Evolutionary conservation across 2,113 vertebrate genomes (phyloP).

Genomic region (Silurus glanis): DNA sequence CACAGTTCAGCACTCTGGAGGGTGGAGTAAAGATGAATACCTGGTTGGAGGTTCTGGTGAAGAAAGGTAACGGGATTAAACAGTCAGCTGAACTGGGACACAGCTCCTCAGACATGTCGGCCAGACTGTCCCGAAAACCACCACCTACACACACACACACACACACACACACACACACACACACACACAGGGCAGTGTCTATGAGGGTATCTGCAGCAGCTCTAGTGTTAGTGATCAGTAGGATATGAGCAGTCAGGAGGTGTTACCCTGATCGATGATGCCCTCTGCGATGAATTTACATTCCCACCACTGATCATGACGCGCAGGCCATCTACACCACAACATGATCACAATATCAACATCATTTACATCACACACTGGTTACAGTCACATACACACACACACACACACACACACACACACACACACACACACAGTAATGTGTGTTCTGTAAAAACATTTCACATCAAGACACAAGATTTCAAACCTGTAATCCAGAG

Average conservation of each 20-base stretch:
- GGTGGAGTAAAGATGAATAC: slow-evolving; percentile 58
- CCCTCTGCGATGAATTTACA: slow-evolving; percentile 98
- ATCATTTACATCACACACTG: neutral
- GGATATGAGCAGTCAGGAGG: neutral
- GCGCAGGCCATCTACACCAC: slow-evolving; percentile 86
- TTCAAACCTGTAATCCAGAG: slow-evolving; percentile 88
- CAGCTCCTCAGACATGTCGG: slow-evolving; percentile 97
- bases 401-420: neutral
- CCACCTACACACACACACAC: slow-evolving; percentile 73
- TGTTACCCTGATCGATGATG: slow-evolving; percentile 93
- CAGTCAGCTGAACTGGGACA: slow-evolving; percentile 94
- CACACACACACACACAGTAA: neutral
- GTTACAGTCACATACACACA: neutral
- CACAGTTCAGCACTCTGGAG: neutral
- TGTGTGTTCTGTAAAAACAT: neutral
- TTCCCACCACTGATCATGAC: slow-evolving; percentile 99
- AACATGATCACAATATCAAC: neutral
- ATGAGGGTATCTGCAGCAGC: neutral
- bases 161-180: neutral
- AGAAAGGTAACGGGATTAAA: slow-evolving; percentile 90
- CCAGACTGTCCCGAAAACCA: slow-evolving; percentile 94
- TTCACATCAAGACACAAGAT: neutral
- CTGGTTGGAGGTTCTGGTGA: slow-evolving; percentile 92
- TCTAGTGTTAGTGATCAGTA: neutral
- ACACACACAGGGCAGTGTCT: neutral